Percentiles rank a stretch among this genome's conserved stretches.
Conservation (phyloP, 2,113 vertebrate species). For the Pseudolaguvia tuberculata region DNA sequence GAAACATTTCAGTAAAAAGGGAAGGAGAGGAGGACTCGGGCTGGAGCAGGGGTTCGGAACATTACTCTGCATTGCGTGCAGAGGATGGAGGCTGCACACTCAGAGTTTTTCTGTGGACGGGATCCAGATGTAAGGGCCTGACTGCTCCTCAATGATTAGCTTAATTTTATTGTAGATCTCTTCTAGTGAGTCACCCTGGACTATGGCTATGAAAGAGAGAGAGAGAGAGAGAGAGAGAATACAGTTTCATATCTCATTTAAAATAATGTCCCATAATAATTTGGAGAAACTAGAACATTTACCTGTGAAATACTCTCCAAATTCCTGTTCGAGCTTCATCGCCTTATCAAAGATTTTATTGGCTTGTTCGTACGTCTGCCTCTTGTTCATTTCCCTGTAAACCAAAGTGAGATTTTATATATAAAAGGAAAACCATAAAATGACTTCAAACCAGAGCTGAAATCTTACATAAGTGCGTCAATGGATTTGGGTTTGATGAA, state of each 20-base stretch:
- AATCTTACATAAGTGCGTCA: constrained; percentile 94
- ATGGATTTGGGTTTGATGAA: constrained; percentile 99
- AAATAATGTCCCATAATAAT: too few relatives aligned
- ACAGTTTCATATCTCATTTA: not conserved
- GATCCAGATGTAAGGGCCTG: constrained; percentile 98
- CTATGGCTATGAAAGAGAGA: constrained; percentile 78
- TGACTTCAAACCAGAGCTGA: not conserved
- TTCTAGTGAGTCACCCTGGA: constrained; percentile 98
- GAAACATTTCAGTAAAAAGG: constrained; percentile 94
- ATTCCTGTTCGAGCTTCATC: constrained; percentile 96
- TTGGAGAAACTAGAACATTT: constrained; percentile 29
- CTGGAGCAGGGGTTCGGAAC: constrained; percentile 64
- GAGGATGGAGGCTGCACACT: constrained; percentile 67
- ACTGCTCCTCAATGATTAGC: constrained; percentile 99
- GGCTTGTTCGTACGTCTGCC: constrained; percentile 97
- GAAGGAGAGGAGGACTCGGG: constrained; percentile 68
- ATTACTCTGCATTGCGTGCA: constrained; percentile 55
- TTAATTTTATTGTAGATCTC: constrained; percentile 99
- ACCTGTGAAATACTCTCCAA: constrained; percentile 99
- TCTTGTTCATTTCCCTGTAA: constrained; percentile 95
- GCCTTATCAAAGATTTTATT: constrained; percentile 98
- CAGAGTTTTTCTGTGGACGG: constrained; percentile 97
- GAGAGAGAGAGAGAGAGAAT: constrained; percentile 32
- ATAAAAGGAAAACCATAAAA: not conserved
- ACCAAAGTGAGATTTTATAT: not conserved